Evolutionary conservation across 1,140 invertebrate genomes (phyloP).

Genomic region (Ganaspis sp.): DNA sequence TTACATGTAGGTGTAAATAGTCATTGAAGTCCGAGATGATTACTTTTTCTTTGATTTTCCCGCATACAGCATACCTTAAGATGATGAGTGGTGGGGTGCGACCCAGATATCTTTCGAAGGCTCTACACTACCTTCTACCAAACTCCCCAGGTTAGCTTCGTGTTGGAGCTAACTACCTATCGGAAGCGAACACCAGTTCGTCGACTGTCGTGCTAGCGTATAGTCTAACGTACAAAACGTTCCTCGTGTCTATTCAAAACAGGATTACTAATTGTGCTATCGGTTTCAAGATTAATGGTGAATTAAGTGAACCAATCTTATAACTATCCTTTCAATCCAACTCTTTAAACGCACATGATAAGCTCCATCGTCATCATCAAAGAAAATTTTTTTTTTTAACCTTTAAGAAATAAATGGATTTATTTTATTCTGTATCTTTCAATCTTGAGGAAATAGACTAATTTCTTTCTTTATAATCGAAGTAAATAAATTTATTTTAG

Average conservation of each 20-base stretch:
- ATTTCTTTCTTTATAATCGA: too few relatives aligned
- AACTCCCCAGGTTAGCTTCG: constrained; percentile 26
- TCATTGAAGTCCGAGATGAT: constrained; percentile 53
- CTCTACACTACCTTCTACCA: constrained; percentile 51
- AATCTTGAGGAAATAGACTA: too few relatives aligned
- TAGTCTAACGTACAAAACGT: constrained; percentile 48
- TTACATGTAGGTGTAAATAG: constrained; percentile 47
- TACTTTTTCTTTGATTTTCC: constrained; percentile 50
- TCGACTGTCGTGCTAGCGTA: constrained; percentile 64
- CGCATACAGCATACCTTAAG: constrained; percentile 40
- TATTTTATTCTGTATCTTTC: background rate
- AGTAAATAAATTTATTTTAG: too few relatives aligned
- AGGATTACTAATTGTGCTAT: constrained; percentile 49
- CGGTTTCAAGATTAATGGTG: constrained; percentile 27
- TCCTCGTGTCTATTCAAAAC: constrained; percentile 48
- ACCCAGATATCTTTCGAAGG: constrained; percentile 74
- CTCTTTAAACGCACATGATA: background rate
- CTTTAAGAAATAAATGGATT: background rate
- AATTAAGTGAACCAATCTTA: constrained; percentile 22
- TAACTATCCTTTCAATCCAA: background rate
- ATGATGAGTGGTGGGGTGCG: constrained; percentile 65
- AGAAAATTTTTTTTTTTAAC: background rate
- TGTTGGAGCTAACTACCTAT: constrained; percentile 54
- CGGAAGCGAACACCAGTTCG: constrained; percentile 66
- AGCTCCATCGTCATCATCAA: constrained; percentile 7